These are phyloP conservation scores for Portunus trituberculatus DNA, from an alignment of 1,140 invertebrate genomes.

Conservation along the genomic window DNA sequence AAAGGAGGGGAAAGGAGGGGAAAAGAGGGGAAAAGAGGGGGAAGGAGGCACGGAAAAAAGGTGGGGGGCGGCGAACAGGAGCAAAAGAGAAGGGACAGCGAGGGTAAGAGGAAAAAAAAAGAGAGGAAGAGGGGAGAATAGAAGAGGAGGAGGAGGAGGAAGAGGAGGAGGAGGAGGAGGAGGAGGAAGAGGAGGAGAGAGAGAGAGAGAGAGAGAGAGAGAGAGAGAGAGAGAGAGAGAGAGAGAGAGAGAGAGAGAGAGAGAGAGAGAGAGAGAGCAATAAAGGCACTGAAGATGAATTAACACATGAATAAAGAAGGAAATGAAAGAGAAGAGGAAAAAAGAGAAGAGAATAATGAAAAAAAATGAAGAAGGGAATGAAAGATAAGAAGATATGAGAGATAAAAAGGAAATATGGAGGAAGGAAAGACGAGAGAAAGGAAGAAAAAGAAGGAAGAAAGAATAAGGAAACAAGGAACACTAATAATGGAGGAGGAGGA, in stretches of 20 bases:
- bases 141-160: not conserved
- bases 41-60: not conserved
- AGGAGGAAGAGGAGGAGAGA: not conserved
- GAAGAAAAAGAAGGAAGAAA: not conserved
- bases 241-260: conserved; percentile 1
- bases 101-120: not conserved
- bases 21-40: not conserved
- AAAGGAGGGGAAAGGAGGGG: not conserved
- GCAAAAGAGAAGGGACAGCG: not conserved
- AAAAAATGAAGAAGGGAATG: too few relatives aligned
- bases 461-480: too few relatives aligned
- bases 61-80: too few relatives aligned
- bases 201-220: not conserved
- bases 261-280: not conserved
- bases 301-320: not conserved
- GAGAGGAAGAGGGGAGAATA: not conserved
- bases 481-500: not conserved
- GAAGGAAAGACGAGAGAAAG: not conserved
- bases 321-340: not conserved
- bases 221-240: conserved; percentile 18
- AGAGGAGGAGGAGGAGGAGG: not conserved
- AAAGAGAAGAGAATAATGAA: not conserved
- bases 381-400: too few relatives aligned
- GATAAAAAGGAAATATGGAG: too few relatives aligned
- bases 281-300: not conserved